A percentile compares a stretch with the other conserved stretches of the same genome.
Evolutionary conservation across 2,888 invertebrate genomes (phyloP).

Genomic region (Andrena flavipes): DNA sequence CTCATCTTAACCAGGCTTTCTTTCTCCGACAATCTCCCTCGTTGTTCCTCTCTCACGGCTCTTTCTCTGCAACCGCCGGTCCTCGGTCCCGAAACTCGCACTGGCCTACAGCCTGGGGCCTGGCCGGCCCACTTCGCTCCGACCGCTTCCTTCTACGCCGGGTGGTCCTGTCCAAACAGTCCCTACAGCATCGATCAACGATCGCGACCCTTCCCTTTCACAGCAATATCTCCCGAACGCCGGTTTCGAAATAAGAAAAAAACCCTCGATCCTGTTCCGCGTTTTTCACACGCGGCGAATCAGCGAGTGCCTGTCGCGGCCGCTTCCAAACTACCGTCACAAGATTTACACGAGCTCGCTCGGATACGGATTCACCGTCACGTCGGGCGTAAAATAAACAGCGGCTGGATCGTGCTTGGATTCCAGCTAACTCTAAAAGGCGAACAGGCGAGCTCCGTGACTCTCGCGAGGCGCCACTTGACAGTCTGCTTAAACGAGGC

Average conservation of each 20-base stretch:
- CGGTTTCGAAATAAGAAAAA: not conserved
- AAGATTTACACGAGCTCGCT: not conserved
- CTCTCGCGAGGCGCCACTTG: not conserved
- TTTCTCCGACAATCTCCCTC: conserved; percentile 30
- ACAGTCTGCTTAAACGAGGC: not conserved
- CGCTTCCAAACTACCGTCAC: not conserved
- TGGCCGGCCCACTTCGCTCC: conserved; percentile 65
- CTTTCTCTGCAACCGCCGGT: conserved; percentile 18
- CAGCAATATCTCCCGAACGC: not conserved
- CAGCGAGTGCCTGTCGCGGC: not conserved
- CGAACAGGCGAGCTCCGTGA: not conserved
- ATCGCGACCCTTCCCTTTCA: not conserved
- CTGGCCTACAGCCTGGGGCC: conserved; percentile 71
- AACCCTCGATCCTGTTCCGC: not conserved
- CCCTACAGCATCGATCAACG: conserved; percentile 1
- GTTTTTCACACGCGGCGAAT: not conserved
- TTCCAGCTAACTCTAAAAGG: no score
- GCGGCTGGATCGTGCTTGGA: not conserved
- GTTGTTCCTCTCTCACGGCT: conserved; percentile 33
- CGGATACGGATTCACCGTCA: not conserved
- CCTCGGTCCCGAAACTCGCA: conserved; percentile 47
- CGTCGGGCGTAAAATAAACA: conserved; percentile 18
- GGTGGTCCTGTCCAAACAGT: conserved; percentile 8
- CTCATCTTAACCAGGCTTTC: conserved; percentile 41
- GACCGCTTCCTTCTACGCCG: conserved; percentile 9